Base-by-base conservation (phyloP, 2,888 invertebrate genomes). In the Falcaria lacertinaria region DNA sequence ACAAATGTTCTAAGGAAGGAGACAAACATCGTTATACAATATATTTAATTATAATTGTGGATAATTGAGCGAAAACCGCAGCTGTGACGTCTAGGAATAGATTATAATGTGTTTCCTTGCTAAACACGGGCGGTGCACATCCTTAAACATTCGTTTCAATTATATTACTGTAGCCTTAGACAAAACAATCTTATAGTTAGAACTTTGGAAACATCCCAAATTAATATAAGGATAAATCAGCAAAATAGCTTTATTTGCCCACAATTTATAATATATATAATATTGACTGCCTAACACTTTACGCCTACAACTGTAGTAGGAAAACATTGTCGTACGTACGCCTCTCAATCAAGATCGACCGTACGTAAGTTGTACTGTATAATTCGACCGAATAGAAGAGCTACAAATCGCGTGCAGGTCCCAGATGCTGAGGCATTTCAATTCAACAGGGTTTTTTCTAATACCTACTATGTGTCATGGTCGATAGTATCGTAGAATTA, bases 1-100 rank as follows among this genome's bases (percentile, higher is more conserved):
- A 60, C 63, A 50, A 46, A 58, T 54, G 57, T 28, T 11, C 3
- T 6, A 6, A 19, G 57, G 61, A 60, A 60, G 48, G 55, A 71
- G 60, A 69, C 72, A 78, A 79, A 84, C 76, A 80, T 67, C 69
- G 74, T 78, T 74, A 75, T 71, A 80, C 78, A n/a, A n/a, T n/a
- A 71, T 74, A 79, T 71, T 79, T 80, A 84, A 84, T 84, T 19
- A 6, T 19, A 19, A 19, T 19, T 80, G 76, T 46, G 71, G 66
- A 73, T 79, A 80, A 83, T 82, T 76, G 71, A 77, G 75, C 67
- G 68, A 74, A 78, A 74, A 78, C 75, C 76, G 68, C 76, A 70
- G 48, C 59, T 46, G 65, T 78, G 82, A 80, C 79, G 80, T 72
- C 48, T 57, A 45, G 34, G 54, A 47, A 54, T 58, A 42, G 52